These are phyloP conservation scores for Bilobella aurantiaca DNA, from an alignment of 1,140 invertebrate species.

Conservation along the genomic window DNA sequence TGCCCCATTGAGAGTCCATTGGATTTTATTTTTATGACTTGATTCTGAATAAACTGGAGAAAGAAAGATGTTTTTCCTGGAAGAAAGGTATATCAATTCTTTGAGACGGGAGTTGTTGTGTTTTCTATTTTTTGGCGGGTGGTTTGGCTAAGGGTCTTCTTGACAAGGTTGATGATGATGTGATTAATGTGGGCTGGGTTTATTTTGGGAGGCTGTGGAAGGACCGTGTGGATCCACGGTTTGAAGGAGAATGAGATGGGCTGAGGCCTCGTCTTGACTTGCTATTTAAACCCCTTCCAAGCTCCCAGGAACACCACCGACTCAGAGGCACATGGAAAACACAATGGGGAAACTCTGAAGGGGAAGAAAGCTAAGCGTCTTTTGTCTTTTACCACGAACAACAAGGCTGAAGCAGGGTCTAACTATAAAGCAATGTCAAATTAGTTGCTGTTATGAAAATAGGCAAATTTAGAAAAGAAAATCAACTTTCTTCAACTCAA, in stretches of 20 bases:
- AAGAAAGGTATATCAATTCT: background rate
- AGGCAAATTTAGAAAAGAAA: too few relatives aligned
- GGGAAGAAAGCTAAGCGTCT: background rate
- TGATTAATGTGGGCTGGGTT: background rate
- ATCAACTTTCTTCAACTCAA: too few relatives aligned
- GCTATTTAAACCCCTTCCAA: background rate
- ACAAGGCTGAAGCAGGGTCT: background rate
- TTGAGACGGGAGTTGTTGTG: too few relatives aligned
- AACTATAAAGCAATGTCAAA: too few relatives aligned
- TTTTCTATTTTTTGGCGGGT: too few relatives aligned
- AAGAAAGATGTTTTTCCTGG: background rate
- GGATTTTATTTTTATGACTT: constrained; percentile 25
- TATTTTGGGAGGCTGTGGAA: background rate
- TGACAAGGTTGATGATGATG: constrained; percentile 8
- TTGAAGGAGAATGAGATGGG: background rate
- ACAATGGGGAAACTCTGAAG: background rate
- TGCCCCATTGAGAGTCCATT: too few relatives aligned
- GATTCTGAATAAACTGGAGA: background rate
- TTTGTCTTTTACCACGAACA: background rate
- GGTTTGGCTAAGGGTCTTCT: background rate
- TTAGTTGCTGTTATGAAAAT: too few relatives aligned
- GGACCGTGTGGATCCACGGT: background rate
- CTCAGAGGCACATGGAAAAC: too few relatives aligned
- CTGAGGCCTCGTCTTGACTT: background rate
- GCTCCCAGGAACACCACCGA: background rate